Base-by-base conservation (phyloP, 1,140 invertebrate species). In the Sminthurides bifidus region DNA sequence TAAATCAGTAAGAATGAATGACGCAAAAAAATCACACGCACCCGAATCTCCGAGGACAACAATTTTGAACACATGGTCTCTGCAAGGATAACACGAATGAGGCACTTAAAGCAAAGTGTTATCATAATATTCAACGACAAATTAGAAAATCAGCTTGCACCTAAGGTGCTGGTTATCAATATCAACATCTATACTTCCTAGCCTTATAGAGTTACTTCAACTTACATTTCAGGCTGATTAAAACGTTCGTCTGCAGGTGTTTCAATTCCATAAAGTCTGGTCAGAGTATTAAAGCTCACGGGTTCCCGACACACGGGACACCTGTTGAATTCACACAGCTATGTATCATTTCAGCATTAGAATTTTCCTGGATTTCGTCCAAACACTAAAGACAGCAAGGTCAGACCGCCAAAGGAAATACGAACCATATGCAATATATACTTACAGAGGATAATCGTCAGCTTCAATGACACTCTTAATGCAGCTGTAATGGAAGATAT, bases 31-130 rank as follows among this genome's bases (percentile, higher is more conserved):
- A n/a, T n/a, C n/a, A n/a, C n/a, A n/a, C n/a, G n/a, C 21, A 43
- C 58, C 58, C 12, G 61, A 62, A 30, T 57, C 44, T 45, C 64
- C 64, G 10, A 66, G 50, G 3, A 66, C 27, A 31, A 64, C 59
- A n/a, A 66, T 52, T 53, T 66, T 66, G 45, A 66, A 66, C 14
- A 43, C 48, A 23, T 64, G 61, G 30, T 49, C 46, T 33, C 46
- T 48, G 44, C 26, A 48, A 48, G n/a, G n/a, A n/a, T 35, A 35
- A 35, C n/a, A 35, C 33, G 33, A n/a, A 35, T 12, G 10, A n/a
- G 33, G n/a, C n/a, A n/a, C n/a, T n/a, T n/a, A n/a, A n/a, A n/a
- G n/a, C n/a, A n/a, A n/a, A n/a, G n/a, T n/a, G n/a, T n/a, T n/a
- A n/a, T n/a, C n/a, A n/a, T n/a, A n/a, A n/a, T n/a, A n/a, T n/a